Evolutionary conservation across 2,113 vertebrate species (phyloP).

Genomic region (Lucifuga dentata): DNA sequence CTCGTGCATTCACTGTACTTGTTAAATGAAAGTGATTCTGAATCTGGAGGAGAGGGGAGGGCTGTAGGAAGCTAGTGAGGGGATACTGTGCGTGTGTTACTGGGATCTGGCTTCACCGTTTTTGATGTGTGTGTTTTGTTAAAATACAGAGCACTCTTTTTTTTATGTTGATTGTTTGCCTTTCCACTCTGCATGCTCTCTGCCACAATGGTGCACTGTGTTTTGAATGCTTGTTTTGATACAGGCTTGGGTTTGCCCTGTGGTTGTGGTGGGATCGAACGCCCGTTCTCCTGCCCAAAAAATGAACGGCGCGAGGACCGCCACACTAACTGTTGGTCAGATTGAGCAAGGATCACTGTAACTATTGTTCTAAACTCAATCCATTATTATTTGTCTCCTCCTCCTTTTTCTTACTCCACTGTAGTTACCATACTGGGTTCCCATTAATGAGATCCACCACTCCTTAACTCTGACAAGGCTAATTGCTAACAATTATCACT

Average conservation of each 20-base stretch:
- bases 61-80: background rate
- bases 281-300: conserved; percentile 36
- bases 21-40: background rate
- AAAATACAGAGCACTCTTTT: background rate
- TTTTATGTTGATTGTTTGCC: conserved; percentile 10
- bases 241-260: conserved; percentile 53
- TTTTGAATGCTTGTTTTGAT: conserved; percentile 55
- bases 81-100: no score
- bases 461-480: conserved; percentile 12
- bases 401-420: conserved; percentile 5
- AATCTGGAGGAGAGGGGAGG: background rate
- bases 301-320: conserved; percentile 51
- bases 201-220: conserved; percentile 33
- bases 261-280: conserved; percentile 43
- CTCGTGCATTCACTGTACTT: background rate
- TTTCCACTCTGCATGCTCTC: conserved; percentile 25
- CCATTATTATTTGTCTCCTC: conserved; percentile 24
- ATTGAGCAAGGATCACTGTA: conserved; percentile 63
- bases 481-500: background rate
- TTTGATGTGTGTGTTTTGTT: background rate
- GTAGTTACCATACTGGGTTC: background rate
- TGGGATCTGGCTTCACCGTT: background rate
- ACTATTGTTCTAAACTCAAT: conserved; percentile 66
- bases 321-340: conserved; percentile 60
- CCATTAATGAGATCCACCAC: conserved; percentile 23